Base-by-base conservation (phyloP, 2,888 invertebrate genomes). In the Spilosoma lubricipeda region DNA sequence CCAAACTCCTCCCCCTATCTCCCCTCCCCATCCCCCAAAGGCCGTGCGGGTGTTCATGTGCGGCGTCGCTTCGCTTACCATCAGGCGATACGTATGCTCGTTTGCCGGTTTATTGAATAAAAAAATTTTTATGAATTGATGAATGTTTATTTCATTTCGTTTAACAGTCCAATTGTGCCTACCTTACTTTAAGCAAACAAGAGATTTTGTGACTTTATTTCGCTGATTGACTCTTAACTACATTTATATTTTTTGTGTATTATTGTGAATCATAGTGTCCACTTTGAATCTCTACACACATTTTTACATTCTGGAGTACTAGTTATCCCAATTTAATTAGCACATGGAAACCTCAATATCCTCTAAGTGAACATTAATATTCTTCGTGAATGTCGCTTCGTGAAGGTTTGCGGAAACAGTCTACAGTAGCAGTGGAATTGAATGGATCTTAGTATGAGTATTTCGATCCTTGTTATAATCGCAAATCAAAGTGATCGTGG, bases 321-420 rank as follows among this genome's bases (percentile, higher is more conserved):
- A 33, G 23, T 68, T 15, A 30, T 30, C n/a, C 27, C 15, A 67
- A 70, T 45, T 68, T 69, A 73, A 81, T 74, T 71, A 63, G 70
- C 15, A 30, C 27, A 23, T n/a, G 48, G 33, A 65, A 33, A 52
- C 67, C n/a, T 36, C n/a, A 77, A 74, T 73, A 75, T 82, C 82
- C 81, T 82, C 67, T 63, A 65, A 69, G 67, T 77, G 73, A 73
- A 74, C 76, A 80, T 82, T 82, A 77, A 67, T 30, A 83, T 83
- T 82, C 83, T 70, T 75, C 69, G 66, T 73, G 66, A 67, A 56
- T 73, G 69, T 56, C 75, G 75, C 52, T 45, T 65, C 45, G 76
- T 77, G 80, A 83, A 83, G 83, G 83, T 82, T 83, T 75, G 75
- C 77, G 83, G 83, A 83, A 80, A 69, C 56, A 56, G 30, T 23